These are phyloP conservation scores for Rhodophaea formosa DNA, from an alignment of 2,888 invertebrate species.

Conservation along the genomic window DNA sequence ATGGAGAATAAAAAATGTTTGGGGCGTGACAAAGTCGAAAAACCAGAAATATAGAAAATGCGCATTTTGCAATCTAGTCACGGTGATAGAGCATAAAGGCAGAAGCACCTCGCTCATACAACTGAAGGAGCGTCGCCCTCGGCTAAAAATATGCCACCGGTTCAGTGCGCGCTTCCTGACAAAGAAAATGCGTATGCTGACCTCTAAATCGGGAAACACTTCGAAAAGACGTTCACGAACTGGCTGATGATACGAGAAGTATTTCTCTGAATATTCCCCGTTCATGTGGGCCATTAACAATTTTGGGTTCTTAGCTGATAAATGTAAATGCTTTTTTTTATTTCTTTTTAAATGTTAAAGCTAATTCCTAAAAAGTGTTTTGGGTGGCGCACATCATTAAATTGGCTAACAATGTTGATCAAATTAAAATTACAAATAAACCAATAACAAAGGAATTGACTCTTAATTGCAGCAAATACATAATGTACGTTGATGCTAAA, in stretches of 20 bases:
- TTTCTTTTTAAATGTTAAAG: no score
- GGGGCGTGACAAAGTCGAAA: no score
- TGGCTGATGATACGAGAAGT: conserved; percentile 31
- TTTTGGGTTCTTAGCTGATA: conserved; percentile 23
- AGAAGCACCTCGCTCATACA: conserved; percentile 22
- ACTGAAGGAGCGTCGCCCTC: conserved; percentile 67
- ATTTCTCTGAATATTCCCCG: conserved; percentile 30
- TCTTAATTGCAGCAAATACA: no score
- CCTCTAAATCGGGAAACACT: conserved; percentile 64
- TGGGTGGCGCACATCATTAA: no score
- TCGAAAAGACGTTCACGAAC: conserved; percentile 38
- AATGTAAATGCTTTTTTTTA: no score
- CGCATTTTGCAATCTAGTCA: conserved; percentile 32
- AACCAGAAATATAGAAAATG: no score
- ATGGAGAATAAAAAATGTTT: no score
- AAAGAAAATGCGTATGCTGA: conserved; percentile 70
- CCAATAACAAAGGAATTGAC: no score
- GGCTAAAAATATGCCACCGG: conserved; percentile 72
- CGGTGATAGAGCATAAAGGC: conserved; percentile 42
- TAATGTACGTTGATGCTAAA: neutral
- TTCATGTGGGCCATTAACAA: conserved; percentile 42
- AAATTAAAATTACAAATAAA: no score
- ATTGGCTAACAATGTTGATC: no score
- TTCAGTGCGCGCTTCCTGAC: conserved; percentile 70
- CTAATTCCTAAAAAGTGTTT: no score